Evolutionary conservation across 2,888 invertebrate species (phyloP).

Genomic region (Harpagoxenus sublaevis): DNA sequence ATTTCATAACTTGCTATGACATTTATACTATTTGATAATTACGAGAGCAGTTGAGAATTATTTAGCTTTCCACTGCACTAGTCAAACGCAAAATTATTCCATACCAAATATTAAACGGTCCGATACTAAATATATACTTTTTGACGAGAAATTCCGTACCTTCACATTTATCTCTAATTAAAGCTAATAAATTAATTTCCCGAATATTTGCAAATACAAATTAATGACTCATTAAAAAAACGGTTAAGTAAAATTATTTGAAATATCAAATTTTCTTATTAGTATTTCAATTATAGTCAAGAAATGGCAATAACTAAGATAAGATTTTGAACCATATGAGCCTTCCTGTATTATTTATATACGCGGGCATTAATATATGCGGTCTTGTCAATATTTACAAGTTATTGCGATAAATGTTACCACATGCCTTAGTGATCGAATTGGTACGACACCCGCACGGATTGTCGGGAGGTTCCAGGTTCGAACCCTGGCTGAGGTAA

Average conservation of each 20-base stretch:
- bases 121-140: neutral
- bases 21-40: slow-evolving; percentile 45
- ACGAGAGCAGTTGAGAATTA: slow-evolving; percentile 14
- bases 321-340: too few species aligned
- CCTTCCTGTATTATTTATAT: too few species aligned
- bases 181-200: slow-evolving; percentile 24
- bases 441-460: too few species aligned
- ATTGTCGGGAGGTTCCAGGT: too few species aligned
- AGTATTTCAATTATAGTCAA: neutral
- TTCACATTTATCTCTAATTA: slow-evolving; percentile 22
- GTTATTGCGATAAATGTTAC: too few species aligned
- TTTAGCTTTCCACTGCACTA: slow-evolving; percentile 36
- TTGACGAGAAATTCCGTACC: slow-evolving; percentile 8
- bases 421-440: too few species aligned
- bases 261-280: neutral
- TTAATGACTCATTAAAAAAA: neutral
- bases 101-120: slow-evolving; percentile 11
- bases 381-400: too few species aligned
- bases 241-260: neutral
- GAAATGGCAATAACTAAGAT: neutral
- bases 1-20: slow-evolving; percentile 35
- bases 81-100: slow-evolving; percentile 38
- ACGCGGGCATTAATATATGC: too few species aligned
- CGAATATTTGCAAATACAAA: neutral
- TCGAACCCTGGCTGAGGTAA: too few species aligned